Evolutionary conservation across 2,888 invertebrate species (phyloP), one percentile per base, ranked within the genome.

Genomic region (Apotomis betuletana): DNA sequence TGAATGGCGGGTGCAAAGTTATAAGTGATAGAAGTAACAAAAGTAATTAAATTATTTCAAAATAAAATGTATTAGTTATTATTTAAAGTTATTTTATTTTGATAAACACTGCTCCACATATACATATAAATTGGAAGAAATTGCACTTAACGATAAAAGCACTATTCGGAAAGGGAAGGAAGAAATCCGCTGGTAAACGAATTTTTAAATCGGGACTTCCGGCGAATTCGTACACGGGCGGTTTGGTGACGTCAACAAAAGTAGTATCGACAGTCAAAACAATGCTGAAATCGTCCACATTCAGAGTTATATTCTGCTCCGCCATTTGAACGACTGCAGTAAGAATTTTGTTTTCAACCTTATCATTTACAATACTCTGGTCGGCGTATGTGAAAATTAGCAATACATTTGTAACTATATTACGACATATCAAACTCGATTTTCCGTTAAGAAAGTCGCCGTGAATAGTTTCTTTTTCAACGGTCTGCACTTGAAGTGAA

Each of bases 141-240:
- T 76, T 69, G 61, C 61, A 58, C 57, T 63, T 60, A 10, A n/a
- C 54, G 15, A n/a, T 38, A 57, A 60, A 77, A 73, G 76, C 79
- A 69, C 80, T 79, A 76, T 85, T 91, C 49, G 94, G 86, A 78
- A 95, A 95, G 0, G 96, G 96, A 81, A 96, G 96, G 85, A 96
- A 96, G 84, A 96, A 96, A 84, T 96, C 96, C 76, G 94, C 93
- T 1, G 96, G 96, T 69, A 96, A 90, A 83, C 94, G 93, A 72
- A 96, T 93, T 78, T 95, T 94, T 70, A 96, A 90, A 74, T 95
- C 94, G 15, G 96, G 96, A 72, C 95, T 94, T 70, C 94, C 94
- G 8, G 95, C 95, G 77, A 88, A 88, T 75, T 90, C 85, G 38
- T 82, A 79, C 41, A 80, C 76, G 58, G 82, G 82, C 5, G 86